Evolutionary conservation across 2,888 invertebrate species (phyloP), one percentile per base, ranked within the genome.

Genomic region (Ptilodon capucinus): DNA sequence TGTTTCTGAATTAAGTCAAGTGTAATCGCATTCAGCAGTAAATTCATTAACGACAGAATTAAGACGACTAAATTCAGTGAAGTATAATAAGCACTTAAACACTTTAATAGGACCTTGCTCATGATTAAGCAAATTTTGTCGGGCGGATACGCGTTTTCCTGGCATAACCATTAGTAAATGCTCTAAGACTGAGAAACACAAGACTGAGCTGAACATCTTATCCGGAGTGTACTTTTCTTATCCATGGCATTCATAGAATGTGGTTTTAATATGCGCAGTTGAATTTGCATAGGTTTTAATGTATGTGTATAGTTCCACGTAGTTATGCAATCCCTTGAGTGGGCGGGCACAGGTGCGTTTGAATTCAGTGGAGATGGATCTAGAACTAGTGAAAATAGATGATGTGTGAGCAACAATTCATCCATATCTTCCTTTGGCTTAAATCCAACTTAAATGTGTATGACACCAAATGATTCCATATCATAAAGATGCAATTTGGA

Each of bases 201-300:
- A 43, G 51, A 58, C 51, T 55, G 53, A 60, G 42, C 44, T 51
- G 51, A 54, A 49, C 36, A 39, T 41, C 18, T 51, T 46, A 54
- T 58, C 39, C 44, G n/a, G 21, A 40, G 36, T 46, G 46, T 45
- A 45, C 42, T 57, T 56, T 57, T 52, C 50, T 45, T 55, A 48
- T 58, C 40, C 16, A 44, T 51, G 25, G 4, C 17, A 17, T 44
- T 28, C 39, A 30, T 36, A 35, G 3, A 34, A 25, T 41, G 40
- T 28, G 17, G 17, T 40, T 36, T 32, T 44, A 46, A 38, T 35
- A 3, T 16, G 16, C 13, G 17, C 2, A 43, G 4, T 18, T 34
- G 21, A 21, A 6, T 30, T 13, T 30, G 11, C 17, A 35, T 14
- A 35, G 17, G 32, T 32, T 9, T 32, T 32, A 32, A 16, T 35